Base-by-base conservation (phyloP, 2,797 vertebrate genomes). In the Microhierax caerulescens region DNA sequence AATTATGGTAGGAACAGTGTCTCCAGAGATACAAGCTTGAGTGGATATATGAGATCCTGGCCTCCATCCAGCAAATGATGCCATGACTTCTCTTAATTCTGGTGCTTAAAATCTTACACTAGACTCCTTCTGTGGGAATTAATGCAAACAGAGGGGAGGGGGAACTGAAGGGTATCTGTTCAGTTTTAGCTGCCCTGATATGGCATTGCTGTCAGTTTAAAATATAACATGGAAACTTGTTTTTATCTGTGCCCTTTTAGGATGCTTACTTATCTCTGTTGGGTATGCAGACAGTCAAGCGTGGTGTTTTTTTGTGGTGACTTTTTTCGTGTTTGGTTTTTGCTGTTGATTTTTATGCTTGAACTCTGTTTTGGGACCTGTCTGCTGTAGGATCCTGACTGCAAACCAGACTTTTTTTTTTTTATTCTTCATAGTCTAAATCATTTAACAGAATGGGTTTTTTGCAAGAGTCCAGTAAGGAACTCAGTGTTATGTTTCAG, bases 1-100 rank as follows among this genome's bases (percentile, higher is more conserved):
- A 96, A 65, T 98, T 97, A 97, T 72, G 76, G 60, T 86, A 87
- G 86, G 94, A 98, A 95, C 67, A 64, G 61, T 82, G 88, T 97
- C 95, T 97, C 93, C 64, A 80, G 96, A 96, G 95, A 90, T 79
- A 86, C 69, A 92, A 94, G 95, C 93, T 91, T 48, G 80, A 91
- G 85, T 96, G 95, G 87, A 91, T 92, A 85, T 93, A n/a, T 45
- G 91, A 95, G 91, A 89, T 92, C 70, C 88, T 97, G 85, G 93
- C 90, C 88, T 90, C n/a, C 63, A 39, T 97, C 97, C 93, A 97
- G 47, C 90, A 85, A 95, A 68, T 84, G 75, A 88, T 96, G 94
- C 92, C 85, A 88, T 89, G 85, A 32, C 93, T 97, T 95, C 75
- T 76, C 37, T 95, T 94, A 36, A 67, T 95, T 73, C 73, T 74